Percentiles rank a stretch among this genome's conserved stretches.
phyloP scores from a whole-genome alignment of 2,888 invertebrate genomes.

The Callosobruchus maculatus region DNA sequence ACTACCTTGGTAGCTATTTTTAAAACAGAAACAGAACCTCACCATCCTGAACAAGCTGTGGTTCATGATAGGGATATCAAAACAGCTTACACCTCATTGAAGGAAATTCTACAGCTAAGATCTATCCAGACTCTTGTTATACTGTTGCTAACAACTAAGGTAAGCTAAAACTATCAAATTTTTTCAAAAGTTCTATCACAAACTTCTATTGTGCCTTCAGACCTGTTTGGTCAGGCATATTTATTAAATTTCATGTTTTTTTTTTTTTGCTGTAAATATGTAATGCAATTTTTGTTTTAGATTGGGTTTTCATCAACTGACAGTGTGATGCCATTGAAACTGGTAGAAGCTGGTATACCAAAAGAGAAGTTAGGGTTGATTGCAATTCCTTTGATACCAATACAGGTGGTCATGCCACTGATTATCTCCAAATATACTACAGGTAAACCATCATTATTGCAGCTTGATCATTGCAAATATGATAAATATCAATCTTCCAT shows the following conservation, averaged over 20 bases:
- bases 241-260: no score
- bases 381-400: slow-evolving; percentile 88
- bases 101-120: slow-evolving; percentile 78
- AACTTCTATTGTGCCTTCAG: no score
- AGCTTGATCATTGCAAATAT: no score
- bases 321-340: slow-evolving; percentile 88
- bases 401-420: slow-evolving; percentile 87
- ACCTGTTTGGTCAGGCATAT: no score
- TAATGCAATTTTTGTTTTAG: slow-evolving; percentile 50
- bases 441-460: slow-evolving; percentile 37
- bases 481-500: slow-evolving; percentile 19
- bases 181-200: no score
- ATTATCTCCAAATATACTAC: slow-evolving; percentile 62
- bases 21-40: slow-evolving; percentile 71
- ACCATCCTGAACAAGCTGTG: slow-evolving; percentile 45
- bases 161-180: no score
- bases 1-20: slow-evolving; percentile 86
- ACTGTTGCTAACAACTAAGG: slow-evolving; percentile 88
- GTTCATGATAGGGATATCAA: slow-evolving; percentile 52
- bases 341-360: slow-evolving; percentile 94
- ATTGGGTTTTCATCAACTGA: slow-evolving; percentile 95
- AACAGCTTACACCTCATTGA: slow-evolving; percentile 79
- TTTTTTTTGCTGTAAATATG: slow-evolving; percentile 1
- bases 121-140: slow-evolving; percentile 74
- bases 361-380: slow-evolving; percentile 91